Conservation (phyloP, 2,888 invertebrate genomes). For the Toxonevra muliebris region DNA sequence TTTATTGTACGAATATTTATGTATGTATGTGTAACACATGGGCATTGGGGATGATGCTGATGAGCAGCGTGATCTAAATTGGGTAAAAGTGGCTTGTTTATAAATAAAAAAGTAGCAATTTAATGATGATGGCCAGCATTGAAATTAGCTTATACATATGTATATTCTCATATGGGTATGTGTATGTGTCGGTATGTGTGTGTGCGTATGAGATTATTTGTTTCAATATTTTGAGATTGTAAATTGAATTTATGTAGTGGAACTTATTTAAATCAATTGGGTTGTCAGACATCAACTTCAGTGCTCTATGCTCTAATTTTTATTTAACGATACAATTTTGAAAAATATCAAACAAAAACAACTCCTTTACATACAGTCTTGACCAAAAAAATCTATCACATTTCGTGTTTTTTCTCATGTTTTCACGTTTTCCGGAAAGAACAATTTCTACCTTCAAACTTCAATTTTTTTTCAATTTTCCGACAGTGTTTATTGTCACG, state of each 20-base stretch:
- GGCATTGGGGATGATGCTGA: constrained; percentile 11
- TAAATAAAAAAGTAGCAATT: constrained; percentile 35
- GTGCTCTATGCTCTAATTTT: not conserved
- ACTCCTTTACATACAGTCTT: too few relatives aligned
- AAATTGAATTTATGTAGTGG: too few relatives aligned
- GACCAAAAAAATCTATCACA: too few relatives aligned
- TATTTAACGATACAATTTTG: too few relatives aligned
- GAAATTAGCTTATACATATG: constrained; percentile 34
- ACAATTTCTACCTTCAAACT: too few relatives aligned
- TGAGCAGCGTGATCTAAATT: constrained; percentile 34
- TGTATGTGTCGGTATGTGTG: not conserved
- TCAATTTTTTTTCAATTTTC: too few relatives aligned
- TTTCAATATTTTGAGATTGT: too few relatives aligned
- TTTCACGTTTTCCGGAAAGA: too few relatives aligned
- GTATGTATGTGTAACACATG: constrained; percentile 15
- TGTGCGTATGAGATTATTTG: not conserved
- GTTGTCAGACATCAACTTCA: constrained; percentile 10
- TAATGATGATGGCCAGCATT: constrained; percentile 21
- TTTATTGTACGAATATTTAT: constrained; percentile 7
- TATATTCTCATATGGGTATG: not conserved
- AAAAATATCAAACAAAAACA: too few relatives aligned
- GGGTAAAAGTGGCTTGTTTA: constrained; percentile 44
- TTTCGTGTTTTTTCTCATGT: not conserved
- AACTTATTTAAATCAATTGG: constrained; percentile 1
- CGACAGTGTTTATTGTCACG: too few relatives aligned